phyloP scores from a whole-genome alignment of 2,888 invertebrate genomes.

The Acheta domesticus region DNA sequence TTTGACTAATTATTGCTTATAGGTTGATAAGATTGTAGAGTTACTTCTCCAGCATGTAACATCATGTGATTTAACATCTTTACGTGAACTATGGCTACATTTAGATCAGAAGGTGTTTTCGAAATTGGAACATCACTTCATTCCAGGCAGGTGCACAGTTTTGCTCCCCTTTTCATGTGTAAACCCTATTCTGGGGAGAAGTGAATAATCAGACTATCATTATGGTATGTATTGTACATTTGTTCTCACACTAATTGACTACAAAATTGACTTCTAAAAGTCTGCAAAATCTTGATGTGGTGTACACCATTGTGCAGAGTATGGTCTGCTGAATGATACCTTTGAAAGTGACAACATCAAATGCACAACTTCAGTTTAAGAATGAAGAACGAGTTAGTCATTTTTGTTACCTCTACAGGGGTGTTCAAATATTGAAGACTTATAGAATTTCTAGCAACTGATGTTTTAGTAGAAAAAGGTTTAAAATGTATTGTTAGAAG shows the following conservation, averaged over 20 bases:
- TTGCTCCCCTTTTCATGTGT: conserved; percentile 26
- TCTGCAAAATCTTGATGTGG: too few relatives aligned
- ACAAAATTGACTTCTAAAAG: too few relatives aligned
- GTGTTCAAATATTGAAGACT: too few relatives aligned
- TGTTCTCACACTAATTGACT: too few relatives aligned
- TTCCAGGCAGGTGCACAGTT: conserved; percentile 55
- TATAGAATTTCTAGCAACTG: too few relatives aligned
- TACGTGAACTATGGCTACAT: conserved; percentile 86
- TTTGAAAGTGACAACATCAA: background rate
- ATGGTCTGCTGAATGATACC: background rate
- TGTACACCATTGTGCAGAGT: background rate
- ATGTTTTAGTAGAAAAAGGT: too few relatives aligned
- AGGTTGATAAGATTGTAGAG: conserved; percentile 80
- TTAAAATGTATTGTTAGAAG: too few relatives aligned
- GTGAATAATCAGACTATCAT: too few relatives aligned
- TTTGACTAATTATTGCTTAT: background rate
- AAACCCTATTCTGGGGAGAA: background rate
- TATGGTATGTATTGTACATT: too few relatives aligned
- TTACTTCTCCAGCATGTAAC: conserved; percentile 73
- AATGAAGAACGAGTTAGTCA: too few relatives aligned
- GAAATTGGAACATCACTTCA: conserved; percentile 80
- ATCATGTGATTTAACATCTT: conserved; percentile 71
- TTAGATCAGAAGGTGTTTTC: conserved; percentile 83
- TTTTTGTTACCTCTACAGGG: too few relatives aligned
- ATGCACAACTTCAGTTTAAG: too few relatives aligned